Evolutionary conservation across 2,113 vertebrate genomes (phyloP).

Genomic region (Pseudorasbora parva): DNA sequence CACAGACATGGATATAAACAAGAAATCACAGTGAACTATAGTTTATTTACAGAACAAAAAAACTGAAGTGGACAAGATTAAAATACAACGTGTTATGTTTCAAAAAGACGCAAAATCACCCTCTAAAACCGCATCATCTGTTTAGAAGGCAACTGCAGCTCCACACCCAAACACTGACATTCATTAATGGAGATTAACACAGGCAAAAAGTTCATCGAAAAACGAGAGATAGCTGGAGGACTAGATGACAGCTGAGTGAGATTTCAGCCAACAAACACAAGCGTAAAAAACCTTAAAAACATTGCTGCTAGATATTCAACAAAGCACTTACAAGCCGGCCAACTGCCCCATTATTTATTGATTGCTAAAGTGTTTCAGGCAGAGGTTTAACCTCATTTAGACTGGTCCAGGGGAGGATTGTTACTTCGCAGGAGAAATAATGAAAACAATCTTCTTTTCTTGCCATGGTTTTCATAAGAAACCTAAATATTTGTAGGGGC

Average conservation of each 20-base stretch:
- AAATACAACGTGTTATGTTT: not conserved
- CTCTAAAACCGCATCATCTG: not conserved
- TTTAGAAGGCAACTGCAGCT: not conserved
- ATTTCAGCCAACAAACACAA: conserved; percentile 50
- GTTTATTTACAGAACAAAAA: conserved; percentile 19
- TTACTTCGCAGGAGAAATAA: not conserved
- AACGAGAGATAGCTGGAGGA: conserved; percentile 34
- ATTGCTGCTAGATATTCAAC: conserved; percentile 30
- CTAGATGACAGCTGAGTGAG: conserved; percentile 24
- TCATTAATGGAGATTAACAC: conserved; percentile 18
- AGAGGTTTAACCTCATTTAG: conserved; percentile 32
- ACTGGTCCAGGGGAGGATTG: conserved; percentile 5
- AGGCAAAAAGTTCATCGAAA: conserved; percentile 48
- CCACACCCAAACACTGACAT: conserved; percentile 26
- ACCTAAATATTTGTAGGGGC: conserved; percentile 23
- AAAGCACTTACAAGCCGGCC: conserved; percentile 14
- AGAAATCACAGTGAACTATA: not conserved
- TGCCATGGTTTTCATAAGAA: conserved; percentile 12
- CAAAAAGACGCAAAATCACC: not conserved
- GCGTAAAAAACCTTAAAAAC: conserved; percentile 34
- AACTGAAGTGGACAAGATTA: not conserved
- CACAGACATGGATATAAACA: not conserved
- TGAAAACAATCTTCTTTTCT: conserved; percentile 1
- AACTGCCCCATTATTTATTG: conserved; percentile 36
- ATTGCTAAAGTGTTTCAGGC: conserved; percentile 42